Conservation (phyloP, 2,888 invertebrate species). For the Onchidella celtica region DNA sequence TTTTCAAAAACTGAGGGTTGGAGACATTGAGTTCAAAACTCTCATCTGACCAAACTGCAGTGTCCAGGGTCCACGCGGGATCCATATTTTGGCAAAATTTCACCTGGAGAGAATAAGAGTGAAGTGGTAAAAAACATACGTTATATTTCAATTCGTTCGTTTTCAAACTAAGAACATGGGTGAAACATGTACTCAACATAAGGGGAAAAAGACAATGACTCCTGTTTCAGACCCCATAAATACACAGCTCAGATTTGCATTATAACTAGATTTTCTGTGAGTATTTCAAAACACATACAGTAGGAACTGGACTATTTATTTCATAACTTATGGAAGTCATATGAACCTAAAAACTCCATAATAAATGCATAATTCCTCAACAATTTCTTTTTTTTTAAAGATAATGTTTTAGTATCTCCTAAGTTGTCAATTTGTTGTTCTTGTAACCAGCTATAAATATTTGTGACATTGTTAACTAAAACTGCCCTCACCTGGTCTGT, state of each 20-base stretch:
- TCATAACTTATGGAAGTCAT: no score
- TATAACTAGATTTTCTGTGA: neutral
- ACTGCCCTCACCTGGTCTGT: no score
- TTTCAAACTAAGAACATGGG: neutral
- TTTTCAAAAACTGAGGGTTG: conserved; percentile 25
- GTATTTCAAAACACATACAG: neutral
- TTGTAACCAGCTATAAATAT: no score
- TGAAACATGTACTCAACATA: neutral
- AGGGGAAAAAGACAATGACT: neutral
- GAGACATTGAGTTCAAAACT: conserved; percentile 32
- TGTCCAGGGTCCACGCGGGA: conserved; percentile 31
- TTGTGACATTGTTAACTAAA: no score
- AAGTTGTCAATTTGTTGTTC: no score
- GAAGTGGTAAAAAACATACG: neutral
- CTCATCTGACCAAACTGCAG: conserved; percentile 43
- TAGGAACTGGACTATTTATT: neutral
- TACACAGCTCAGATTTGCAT: neutral
- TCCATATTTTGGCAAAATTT: conserved; percentile 40
- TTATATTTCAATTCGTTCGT: no score
- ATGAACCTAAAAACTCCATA: no score
- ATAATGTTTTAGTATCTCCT: no score
- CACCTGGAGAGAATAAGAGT: neutral
- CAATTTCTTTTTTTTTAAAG: no score
- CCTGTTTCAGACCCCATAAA: no score
- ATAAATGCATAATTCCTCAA: no score